A percentile compares a stretch with the other conserved stretches of the same genome.
Conservation (phyloP, 2,797 vertebrate genomes). For the Acipenser ruthenus region DNA sequence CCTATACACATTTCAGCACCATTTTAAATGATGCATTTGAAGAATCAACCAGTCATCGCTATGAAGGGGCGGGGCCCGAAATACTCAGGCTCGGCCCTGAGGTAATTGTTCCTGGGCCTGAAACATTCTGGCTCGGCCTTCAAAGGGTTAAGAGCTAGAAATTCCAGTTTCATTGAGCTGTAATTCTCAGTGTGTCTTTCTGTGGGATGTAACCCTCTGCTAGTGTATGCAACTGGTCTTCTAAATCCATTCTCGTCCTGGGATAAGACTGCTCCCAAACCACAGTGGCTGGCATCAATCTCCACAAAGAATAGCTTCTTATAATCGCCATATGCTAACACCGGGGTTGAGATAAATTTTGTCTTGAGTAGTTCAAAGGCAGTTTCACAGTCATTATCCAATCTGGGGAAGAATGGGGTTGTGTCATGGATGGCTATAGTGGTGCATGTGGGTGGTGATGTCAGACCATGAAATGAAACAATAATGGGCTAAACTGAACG, state of each 20-base stretch:
- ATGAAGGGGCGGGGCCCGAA: no score
- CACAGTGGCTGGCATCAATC: conserved; percentile 16
- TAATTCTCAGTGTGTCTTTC: conserved; percentile 14
- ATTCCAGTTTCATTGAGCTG: conserved; percentile 9
- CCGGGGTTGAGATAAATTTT: not conserved
- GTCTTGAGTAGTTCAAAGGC: conserved; percentile 20
- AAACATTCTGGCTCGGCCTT: no score
- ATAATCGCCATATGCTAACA: conserved; percentile 15
- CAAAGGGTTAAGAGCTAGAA: conserved; percentile 11
- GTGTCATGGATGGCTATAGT: not conserved
- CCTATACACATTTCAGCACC: no score
- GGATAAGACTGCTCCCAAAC: not conserved
- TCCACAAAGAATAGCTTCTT: conserved; percentile 12
- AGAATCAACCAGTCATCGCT: no score
- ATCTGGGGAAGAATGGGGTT: conserved; percentile 12
- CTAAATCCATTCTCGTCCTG: not conserved
- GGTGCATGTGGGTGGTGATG: no score
- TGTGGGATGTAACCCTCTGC: conserved; percentile 1
- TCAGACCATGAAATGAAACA: no score
- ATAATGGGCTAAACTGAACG: no score
- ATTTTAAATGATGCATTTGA: no score
- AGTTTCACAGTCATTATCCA: conserved; percentile 19
- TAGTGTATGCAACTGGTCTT: not conserved
- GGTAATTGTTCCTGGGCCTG: no score
- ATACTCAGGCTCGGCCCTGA: no score